Evolutionary conservation across 2,888 invertebrate species (phyloP).

Genomic region (Homarus gammarus): DNA sequence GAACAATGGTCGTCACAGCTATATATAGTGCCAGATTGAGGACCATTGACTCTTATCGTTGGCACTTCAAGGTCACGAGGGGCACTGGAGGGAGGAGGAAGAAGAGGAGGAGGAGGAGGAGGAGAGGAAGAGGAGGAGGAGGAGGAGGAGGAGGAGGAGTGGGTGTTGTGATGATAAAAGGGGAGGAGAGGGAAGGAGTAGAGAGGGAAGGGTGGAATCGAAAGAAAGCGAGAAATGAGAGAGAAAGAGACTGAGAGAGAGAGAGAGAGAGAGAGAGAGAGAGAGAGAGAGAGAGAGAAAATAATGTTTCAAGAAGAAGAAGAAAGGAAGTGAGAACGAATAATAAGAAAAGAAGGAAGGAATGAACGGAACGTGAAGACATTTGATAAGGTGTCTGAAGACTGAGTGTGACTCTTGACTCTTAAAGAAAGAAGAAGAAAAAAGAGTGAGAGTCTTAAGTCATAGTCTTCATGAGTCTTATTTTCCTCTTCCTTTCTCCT

Average conservation of each 20-base stretch:
- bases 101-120: not conserved
- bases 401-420: no score
- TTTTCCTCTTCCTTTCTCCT: no score
- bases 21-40: conserved; percentile 31
- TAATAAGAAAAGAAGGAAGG: no score
- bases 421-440: no score
- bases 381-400: no score
- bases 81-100: not conserved
- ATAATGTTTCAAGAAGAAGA: no score
- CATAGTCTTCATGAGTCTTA: no score
- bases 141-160: not conserved
- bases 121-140: no score
- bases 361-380: no score
- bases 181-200: not conserved
- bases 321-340: no score
- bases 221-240: not conserved
- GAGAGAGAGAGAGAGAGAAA: conserved; percentile 23
- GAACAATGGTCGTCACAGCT: conserved; percentile 25
- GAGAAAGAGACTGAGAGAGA: conserved; percentile 35
- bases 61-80: not conserved
- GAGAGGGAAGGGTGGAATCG: not conserved
- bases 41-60: conserved; percentile 18
- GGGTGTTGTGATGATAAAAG: not conserved
- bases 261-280: conserved; percentile 39
- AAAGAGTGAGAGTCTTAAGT: no score